Evolutionary conservation across 2,113 vertebrate genomes (phyloP).

Genomic region (Ctenomys sociabilis): DNA sequence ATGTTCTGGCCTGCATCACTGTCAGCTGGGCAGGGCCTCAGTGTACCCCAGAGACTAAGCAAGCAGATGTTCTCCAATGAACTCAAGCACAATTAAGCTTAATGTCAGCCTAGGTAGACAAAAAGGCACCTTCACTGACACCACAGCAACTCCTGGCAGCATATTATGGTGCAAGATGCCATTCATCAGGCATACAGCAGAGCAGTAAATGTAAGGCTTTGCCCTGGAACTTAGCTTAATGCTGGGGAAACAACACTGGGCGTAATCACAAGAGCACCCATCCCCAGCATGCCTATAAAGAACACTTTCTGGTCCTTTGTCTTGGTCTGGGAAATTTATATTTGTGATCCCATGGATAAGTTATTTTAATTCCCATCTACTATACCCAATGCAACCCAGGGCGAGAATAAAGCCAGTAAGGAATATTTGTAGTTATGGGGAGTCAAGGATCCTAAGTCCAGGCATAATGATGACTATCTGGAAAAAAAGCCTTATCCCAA

Average conservation of each 20-base stretch:
- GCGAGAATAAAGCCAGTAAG: too few relatives aligned
- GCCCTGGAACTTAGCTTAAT: not conserved
- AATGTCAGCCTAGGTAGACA: not conserved
- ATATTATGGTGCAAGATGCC: not conserved
- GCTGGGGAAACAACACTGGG: not conserved
- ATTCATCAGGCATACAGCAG: not conserved
- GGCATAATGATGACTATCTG: too few relatives aligned
- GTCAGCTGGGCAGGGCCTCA: not conserved
- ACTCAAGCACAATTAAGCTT: not conserved
- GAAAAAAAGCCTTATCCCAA: too few relatives aligned
- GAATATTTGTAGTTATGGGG: too few relatives aligned
- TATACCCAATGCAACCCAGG: too few relatives aligned
- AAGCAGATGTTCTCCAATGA: not conserved
- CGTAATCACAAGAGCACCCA: not conserved
- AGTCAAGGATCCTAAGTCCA: too few relatives aligned
- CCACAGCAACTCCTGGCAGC: not conserved
- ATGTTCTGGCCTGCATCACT: not conserved
- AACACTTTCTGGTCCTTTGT: too few relatives aligned
- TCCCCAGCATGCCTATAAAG: not conserved
- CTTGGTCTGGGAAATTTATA: too few relatives aligned
- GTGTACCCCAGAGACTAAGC: not conserved
- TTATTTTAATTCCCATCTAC: too few relatives aligned
- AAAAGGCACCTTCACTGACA: not conserved
- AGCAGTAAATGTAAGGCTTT: not conserved
- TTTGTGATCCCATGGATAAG: too few relatives aligned